Evolutionary conservation across 53 echinoderm and acorn worm species (phyloP).

Genomic region (Holothuria scabra): DNA sequence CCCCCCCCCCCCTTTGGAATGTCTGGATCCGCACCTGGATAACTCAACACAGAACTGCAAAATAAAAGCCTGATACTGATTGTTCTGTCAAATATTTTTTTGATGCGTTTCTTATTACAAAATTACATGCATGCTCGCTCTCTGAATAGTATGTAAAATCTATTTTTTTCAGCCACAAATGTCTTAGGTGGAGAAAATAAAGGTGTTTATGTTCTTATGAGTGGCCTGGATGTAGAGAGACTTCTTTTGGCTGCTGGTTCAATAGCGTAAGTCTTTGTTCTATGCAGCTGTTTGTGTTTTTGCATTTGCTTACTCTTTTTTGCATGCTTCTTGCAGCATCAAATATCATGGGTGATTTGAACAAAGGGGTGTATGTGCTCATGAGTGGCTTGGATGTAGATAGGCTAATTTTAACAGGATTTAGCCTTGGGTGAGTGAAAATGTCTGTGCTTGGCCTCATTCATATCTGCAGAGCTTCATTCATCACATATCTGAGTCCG

Average conservation of each 20-base stretch:
- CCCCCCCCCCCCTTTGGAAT: too few species aligned
- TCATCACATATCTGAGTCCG: too few species aligned
- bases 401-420: constrained; percentile 33
- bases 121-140: not conserved
- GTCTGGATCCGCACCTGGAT: too few species aligned
- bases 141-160: not conserved
- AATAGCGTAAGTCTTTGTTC: constrained; percentile 70
- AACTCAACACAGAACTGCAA: too few species aligned
- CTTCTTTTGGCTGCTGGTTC: constrained; percentile 77
- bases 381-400: constrained; percentile 54
- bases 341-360: constrained; percentile 50
- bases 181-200: constrained; percentile 82
- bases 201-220: constrained; percentile 96
- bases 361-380: constrained; percentile 50
- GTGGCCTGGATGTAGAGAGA: constrained; percentile 87
- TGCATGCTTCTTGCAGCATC: constrained; percentile 35
- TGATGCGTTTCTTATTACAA: too few species aligned
- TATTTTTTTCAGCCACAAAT: constrained; percentile 64
- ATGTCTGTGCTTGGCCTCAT: too few species aligned
- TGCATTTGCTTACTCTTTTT: not conserved
- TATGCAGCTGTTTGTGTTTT: not conserved
- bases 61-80: too few species aligned
- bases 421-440: constrained; percentile 37
- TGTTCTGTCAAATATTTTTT: too few species aligned
- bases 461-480: too few species aligned